Conservation (phyloP, 2,113 vertebrate species). For the Delphinapterus leucas region DNA sequence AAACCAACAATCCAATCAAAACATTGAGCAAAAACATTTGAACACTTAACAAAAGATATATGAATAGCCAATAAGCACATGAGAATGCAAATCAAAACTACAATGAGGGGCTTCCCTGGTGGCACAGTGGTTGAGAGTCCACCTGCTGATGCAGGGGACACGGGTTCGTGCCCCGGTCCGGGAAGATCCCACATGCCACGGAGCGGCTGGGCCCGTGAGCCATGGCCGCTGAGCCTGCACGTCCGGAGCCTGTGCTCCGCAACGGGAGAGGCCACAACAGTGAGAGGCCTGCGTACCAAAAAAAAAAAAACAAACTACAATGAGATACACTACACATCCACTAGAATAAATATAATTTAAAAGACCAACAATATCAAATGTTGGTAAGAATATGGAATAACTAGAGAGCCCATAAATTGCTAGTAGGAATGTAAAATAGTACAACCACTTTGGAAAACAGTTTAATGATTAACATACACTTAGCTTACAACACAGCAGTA, state of each 20-base stretch:
- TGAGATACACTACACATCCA: neutral
- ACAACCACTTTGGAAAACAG: neutral
- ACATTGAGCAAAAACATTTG: neutral
- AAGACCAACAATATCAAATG: slow-evolving; percentile 14
- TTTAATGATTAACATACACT: neutral
- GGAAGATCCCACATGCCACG: too few relatives aligned
- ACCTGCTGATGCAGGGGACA: too few relatives aligned
- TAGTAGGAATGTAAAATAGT: neutral
- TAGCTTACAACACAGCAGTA: neutral
- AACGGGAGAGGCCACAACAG: too few relatives aligned
- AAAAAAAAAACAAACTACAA: neutral
- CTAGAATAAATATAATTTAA: neutral
- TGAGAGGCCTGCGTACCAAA: too few relatives aligned
- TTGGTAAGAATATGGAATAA: neutral
- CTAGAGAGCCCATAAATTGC: neutral
- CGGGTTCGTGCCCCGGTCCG: too few relatives aligned
- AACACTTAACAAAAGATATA: neutral
- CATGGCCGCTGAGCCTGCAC: too few relatives aligned
- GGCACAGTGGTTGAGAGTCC: too few relatives aligned
- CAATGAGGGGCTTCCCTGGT: neutral
- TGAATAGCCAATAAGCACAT: neutral
- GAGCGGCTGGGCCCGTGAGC: too few relatives aligned
- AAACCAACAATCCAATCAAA: neutral
- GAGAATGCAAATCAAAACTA: neutral
- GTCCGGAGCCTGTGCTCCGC: too few relatives aligned